phyloP scores from a whole-genome alignment of 2,888 invertebrate species.

The Cabera pusaria region DNA sequence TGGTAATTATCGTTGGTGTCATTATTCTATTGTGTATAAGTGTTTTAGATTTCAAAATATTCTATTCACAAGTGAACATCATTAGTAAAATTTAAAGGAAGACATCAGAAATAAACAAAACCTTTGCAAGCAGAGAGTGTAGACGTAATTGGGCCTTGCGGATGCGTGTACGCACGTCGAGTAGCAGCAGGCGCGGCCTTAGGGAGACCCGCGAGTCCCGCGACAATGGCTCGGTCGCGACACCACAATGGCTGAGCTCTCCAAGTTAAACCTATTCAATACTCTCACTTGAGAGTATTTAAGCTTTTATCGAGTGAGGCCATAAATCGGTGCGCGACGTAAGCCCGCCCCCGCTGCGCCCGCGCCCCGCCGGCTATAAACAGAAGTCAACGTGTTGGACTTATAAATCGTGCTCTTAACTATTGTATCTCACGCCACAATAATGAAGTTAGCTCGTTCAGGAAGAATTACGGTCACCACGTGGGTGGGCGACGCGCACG shows the following conservation, averaged over 20 bases:
- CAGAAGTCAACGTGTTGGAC: conserved; percentile 83
- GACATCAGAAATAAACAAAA: no score
- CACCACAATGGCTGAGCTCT: conserved; percentile 31
- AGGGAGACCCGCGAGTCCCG: no score
- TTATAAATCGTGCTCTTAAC: conserved; percentile 83
- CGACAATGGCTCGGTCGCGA: conserved; percentile 10
- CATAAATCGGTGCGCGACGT: conserved; percentile 80
- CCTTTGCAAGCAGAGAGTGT: no score
- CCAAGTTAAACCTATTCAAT: conserved; percentile 60
- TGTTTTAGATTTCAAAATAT: no score
- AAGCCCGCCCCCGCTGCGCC: conserved; percentile 71
- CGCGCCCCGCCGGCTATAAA: conserved; percentile 76
- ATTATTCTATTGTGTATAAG: no score
- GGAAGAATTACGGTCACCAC: conserved; percentile 79
- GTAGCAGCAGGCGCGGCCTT: conserved; percentile 6
- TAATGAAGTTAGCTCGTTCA: conserved; percentile 83
- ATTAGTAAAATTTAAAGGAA: no score
- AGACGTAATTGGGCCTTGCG: no score
- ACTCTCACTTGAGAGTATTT: conserved; percentile 76
- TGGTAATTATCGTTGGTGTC: no score
- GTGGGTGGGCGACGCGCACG: conserved; percentile 75
- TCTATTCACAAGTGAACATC: no score
- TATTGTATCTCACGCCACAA: conserved; percentile 83
- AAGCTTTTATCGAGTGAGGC: conserved; percentile 80
- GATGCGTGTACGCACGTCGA: no score